Evolutionary conservation across 2,797 vertebrate genomes (phyloP).

Genomic region (Sarcoramphus papa): DNA sequence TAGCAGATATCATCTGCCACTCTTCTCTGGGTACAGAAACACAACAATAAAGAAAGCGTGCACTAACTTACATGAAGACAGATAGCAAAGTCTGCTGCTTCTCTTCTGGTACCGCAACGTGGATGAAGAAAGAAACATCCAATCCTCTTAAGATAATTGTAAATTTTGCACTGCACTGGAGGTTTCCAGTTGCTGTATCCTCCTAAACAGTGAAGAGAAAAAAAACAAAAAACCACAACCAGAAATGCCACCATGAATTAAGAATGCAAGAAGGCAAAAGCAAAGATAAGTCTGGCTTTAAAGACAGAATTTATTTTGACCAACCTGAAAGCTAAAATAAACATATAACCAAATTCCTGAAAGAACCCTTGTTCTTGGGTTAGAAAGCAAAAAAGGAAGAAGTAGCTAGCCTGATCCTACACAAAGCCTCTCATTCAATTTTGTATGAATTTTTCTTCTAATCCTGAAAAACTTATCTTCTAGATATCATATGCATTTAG

Average conservation of each 20-base stretch:
- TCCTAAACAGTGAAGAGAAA: constrained; percentile 52
- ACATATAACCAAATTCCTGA: neutral
- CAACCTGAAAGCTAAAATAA: neutral
- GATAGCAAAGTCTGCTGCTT: constrained; percentile 80
- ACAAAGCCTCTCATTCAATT: neutral
- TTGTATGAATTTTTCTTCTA: neutral
- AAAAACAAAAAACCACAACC: neutral
- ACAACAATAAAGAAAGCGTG: neutral
- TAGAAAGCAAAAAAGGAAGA: neutral
- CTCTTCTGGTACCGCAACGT: constrained; percentile 75
- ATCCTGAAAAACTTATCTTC: neutral
- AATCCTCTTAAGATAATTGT: constrained; percentile 77
- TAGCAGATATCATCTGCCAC: neutral
- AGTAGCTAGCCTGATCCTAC: neutral
- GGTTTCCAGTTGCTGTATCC: constrained; percentile 77
- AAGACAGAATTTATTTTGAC: neutral
- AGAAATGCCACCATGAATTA: neutral
- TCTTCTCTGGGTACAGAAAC: neutral
- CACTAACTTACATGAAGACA: constrained; percentile 77
- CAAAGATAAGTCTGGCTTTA: neutral
- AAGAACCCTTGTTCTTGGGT: neutral
- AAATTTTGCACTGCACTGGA: constrained; percentile 75
- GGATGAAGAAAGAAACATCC: constrained; percentile 84
- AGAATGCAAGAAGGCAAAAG: neutral
- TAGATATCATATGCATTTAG: neutral